Percentiles rank a stretch among this genome's conserved stretches.
phyloP scores from a whole-genome alignment of 2,113 vertebrate species.

The Meles meles region DNA sequence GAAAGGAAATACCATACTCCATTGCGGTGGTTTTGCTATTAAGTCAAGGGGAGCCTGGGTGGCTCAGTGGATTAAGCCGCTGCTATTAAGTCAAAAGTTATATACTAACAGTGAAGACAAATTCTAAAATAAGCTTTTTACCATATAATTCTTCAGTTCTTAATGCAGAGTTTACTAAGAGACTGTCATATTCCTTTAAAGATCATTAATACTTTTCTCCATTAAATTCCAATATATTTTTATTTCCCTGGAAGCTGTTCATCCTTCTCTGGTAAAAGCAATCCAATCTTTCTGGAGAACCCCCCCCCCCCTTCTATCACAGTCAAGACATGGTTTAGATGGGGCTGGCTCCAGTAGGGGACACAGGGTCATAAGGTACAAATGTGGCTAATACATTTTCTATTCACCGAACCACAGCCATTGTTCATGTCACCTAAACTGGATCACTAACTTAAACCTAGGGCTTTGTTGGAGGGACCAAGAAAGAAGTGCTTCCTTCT shows the following conservation, averaged over 20 bases:
- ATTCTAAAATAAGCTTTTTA: slow-evolving; percentile 22
- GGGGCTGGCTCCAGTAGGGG: neutral
- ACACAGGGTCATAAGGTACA: neutral
- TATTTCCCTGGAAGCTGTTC: neutral
- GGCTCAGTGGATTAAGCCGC: too few species aligned
- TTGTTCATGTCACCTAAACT: neutral
- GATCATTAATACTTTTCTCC: neutral
- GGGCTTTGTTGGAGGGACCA: neutral
- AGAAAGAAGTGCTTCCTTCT: neutral
- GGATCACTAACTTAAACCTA: neutral
- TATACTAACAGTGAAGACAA: neutral
- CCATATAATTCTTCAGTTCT: neutral
- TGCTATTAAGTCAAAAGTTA: slow-evolving; percentile 12
- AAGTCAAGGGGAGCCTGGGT: too few species aligned
- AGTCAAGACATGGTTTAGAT: neutral
- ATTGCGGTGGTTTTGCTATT: neutral
- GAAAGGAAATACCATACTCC: neutral
- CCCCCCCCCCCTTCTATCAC: neutral
- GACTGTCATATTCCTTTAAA: neutral
- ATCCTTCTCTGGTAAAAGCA: neutral
- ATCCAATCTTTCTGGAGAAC: neutral
- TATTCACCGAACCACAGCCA: neutral
- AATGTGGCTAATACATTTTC: neutral
- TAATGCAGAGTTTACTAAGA: slow-evolving; percentile 36
- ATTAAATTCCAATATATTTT: neutral